Evolutionary conservation across 2,888 invertebrate species (phyloP), one percentile per base, ranked within the genome.

Genomic region (Caenorhabditis wallacei): DNA sequence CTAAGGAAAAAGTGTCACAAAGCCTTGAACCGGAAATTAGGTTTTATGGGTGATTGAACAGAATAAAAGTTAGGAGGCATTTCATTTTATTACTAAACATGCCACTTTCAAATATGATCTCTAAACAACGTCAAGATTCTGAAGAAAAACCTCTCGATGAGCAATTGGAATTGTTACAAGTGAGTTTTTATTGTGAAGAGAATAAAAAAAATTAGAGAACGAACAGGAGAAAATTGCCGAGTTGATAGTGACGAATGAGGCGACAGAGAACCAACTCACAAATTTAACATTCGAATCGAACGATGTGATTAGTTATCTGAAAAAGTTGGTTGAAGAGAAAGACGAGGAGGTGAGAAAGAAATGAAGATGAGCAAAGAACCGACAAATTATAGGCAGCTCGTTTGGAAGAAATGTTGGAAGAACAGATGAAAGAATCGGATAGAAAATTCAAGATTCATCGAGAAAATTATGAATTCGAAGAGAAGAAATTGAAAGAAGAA

Each of bases 271-370:
- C 48, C 57, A 82, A 37, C 48, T 84, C 57, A 82, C 85, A 7
- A 80, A 85, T 48, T 64, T 80, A 26, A 82, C 84, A 61, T 85
- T 85, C 75, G 83, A 85, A 51, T 80, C 84, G 53, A 85, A 85
- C 78, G 85, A 85, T 70, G 84, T 85, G 69, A 85, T 85, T 22
- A 54, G 74, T 74, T 85, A 85, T 63, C 48, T 80, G 61, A 76
- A 80, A 69, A 76, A 76, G 16, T 63, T 80, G 63, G 75, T 85
- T 24, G 80, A 84, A 51, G 78, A 78, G 54, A 84, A 84, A 61
- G 80, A 84, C 59, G 83, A 83, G 26, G 82, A 82, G 81, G 74
- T 75, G 11, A 13, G 61, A 30, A 68, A 57, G 48, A 20, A 46
- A 51, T n/a, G 37, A 56, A 63, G 24, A 24, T 7, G 30, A 24